Percentiles rank a stretch among this genome's conserved stretches.
Evolutionary conservation across 2,797 vertebrate genomes (phyloP).

Genomic region (Allobates femoralis): DNA sequence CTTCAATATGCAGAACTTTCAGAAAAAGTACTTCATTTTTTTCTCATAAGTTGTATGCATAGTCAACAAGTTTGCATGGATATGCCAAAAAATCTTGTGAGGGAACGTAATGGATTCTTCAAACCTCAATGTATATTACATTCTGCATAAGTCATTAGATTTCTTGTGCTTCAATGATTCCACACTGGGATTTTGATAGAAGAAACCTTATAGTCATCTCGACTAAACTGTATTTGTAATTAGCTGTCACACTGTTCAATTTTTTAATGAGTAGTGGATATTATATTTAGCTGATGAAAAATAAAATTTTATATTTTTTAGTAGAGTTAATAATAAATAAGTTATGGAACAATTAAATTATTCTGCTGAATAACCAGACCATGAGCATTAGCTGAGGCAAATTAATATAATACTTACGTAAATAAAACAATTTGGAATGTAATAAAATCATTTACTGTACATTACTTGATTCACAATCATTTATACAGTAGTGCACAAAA

Average conservation of each 20-base stretch:
- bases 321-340: not conserved
- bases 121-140: slow-evolving; percentile 5
- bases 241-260: slow-evolving; percentile 17
- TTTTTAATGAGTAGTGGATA: not conserved
- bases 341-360: not conserved
- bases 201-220: not conserved
- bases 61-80: not conserved
- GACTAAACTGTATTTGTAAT: slow-evolving; percentile 16
- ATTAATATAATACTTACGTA: not conserved
- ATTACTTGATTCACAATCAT: not conserved
- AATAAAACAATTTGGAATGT: not conserved
- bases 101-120: not conserved
- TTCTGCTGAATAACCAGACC: not conserved
- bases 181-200: slow-evolving; percentile 19
- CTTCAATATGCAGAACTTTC: slow-evolving; percentile 24
- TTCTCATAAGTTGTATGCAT: not conserved
- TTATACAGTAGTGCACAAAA: too few species aligned
- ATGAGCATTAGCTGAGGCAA: not conserved
- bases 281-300: not conserved
- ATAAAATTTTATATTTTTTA: slow-evolving; percentile 9
- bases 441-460: too few species aligned
- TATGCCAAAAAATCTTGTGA: not conserved
- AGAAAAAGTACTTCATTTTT: not conserved
- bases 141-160: slow-evolving; percentile 34
- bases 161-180: slow-evolving; percentile 26